Evolutionary conservation across 2,888 invertebrate species (phyloP), one percentile per base, ranked within the genome.

Genomic region (Parnassius glacialis): DNA sequence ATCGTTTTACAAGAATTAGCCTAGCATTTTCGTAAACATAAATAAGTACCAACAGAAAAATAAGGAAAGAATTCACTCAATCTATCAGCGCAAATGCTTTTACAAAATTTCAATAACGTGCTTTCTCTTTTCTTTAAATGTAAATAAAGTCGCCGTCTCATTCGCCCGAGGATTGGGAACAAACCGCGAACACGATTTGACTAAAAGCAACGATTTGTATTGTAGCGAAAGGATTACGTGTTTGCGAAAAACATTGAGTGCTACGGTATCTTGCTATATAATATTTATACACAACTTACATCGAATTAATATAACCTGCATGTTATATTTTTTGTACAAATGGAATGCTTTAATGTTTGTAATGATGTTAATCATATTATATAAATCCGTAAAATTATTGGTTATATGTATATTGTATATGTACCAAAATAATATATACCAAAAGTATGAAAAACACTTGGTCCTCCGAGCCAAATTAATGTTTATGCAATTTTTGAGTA

Each of bases 121-220:
- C 13, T 58, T 20, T 64, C 66, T 42, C 41, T 57, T 1, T 64
- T 57, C 5, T 10, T 34, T 61, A n/a, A 43, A 16, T 48, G 34
- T 11, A 16, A 41, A 52, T 34, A 11, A 10, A 25, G 12, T 16
- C 13, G 9, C 52, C 45, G 41, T 42, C 50, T 25, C 20, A 10
- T 45, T 66, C 52, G 25, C 45, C 47, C 52, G 51, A 58, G 61
- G 64, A 63, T 64, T 64, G 66, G 64, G 64, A 62, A 62, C 60
- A 45, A 61, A 64, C 68, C 67, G 56, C 67, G 62, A 62, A 61
- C 68, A 63, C 68, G 74, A 73, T 73, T 73, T 70, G 70, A 69
- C 72, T 74, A 71, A 74, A 73, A 74, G 74, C 72, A 68, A 62
- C 69, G 70, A 74, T 74, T 73, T 75, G 69, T 75, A 71, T 71